Base-by-base conservation (phyloP, 2,888 invertebrate genomes). In the Busseola fusca region DNA sequence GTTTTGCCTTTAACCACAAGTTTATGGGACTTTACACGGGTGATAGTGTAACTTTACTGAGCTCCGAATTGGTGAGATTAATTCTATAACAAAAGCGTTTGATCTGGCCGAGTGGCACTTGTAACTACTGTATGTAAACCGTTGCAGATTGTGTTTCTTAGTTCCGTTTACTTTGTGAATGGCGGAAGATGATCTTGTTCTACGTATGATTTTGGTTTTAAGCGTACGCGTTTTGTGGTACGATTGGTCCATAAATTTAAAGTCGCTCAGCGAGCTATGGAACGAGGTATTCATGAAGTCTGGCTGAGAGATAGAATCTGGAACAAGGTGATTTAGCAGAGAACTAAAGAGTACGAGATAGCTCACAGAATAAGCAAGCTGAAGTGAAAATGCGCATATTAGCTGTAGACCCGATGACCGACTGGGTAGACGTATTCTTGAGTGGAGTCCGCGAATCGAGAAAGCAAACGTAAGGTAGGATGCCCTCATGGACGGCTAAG, bases 11-110 rank as follows among this genome's bases (percentile, higher is more conserved):
- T 66, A 0, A 80, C 88, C 90, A 77, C 67, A 69, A 74, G 72
- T 86, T 88, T 86, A 88, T 87, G 88, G 88, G 87, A 89, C 89
- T 91, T 91, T 89, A 91, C 91, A 91, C 88, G 86, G 87, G 85
- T 85, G 91, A 92, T 92, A 93, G 93, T 93, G 90, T 89, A 91
- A 92, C 92, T 91, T 90, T 87, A 89, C 88, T 87, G 88, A 89
- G 90, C 89, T 87, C 87, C 82, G 89, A 90, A 92, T 91, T 88
- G 88, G 87, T 87, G 84, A 89, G 91, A 93, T 93, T 93, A 93
- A 92, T 91, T 89, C 87, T 87, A 87, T 88, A 89, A 91, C 91
- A 92, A 90, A 89, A 89, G 87, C 89, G 86, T 88, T 87, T 87
- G 86, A 88, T 89, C 88, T 85, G 75, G 69, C 48, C 65, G 58